Evolutionary conservation across 2,797 vertebrate genomes (phyloP).

Genomic region (Sebastes diploproa): DNA sequence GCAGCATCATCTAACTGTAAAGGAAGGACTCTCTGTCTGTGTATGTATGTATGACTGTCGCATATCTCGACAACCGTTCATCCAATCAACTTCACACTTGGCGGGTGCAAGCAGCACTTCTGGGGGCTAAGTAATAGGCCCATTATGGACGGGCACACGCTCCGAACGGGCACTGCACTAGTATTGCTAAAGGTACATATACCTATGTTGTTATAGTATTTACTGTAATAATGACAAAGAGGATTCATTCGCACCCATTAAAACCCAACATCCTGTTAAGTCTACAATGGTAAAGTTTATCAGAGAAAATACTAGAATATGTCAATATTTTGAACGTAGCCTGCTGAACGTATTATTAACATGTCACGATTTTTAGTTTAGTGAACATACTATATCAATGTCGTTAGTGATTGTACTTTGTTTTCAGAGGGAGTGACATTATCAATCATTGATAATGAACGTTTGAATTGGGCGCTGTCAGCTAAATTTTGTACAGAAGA

Average conservation of each 20-base stretch:
- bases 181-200: background rate
- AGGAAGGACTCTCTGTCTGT: no score
- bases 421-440: slow-evolving; percentile 26
- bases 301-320: background rate
- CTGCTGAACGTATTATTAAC: background rate
- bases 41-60: no score
- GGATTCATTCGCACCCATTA: background rate
- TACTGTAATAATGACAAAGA: background rate
- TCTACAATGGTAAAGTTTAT: background rate
- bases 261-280: background rate
- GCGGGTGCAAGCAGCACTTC: no score
- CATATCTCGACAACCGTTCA: no score
- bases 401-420: slow-evolving; percentile 2
- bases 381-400: background rate
- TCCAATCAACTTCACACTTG: no score
- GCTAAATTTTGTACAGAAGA: slow-evolving; percentile 39
- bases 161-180: no score
- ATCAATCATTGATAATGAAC: slow-evolving; percentile 32
- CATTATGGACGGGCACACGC: no score
- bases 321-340: background rate
- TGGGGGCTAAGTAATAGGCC: no score
- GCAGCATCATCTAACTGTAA: no score
- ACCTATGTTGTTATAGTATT: background rate
- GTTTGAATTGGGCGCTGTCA: slow-evolving; percentile 38
- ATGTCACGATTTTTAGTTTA: background rate